These are phyloP conservation scores for Perizoma flavofasciatum DNA, from an alignment of 2,888 invertebrate genomes.

Conservation along the genomic window DNA sequence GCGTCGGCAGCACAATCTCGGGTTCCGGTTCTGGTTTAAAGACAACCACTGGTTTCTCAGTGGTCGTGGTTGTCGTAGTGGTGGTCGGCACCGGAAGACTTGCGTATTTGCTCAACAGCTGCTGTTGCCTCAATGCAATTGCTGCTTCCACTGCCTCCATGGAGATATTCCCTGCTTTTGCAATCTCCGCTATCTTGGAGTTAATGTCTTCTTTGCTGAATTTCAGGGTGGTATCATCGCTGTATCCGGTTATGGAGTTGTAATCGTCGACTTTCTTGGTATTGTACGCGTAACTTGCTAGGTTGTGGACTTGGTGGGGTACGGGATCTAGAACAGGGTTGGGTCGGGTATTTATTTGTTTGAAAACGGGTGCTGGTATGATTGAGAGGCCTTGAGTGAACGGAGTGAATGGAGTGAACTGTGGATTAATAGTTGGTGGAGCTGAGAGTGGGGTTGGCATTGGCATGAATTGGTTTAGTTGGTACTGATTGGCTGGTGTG, in stretches of 20 bases:
- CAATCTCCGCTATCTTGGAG: constrained; percentile 78
- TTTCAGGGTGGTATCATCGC: constrained; percentile 70
- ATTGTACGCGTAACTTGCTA: constrained; percentile 68
- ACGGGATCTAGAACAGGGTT: constrained; percentile 79
- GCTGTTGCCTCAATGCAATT: constrained; percentile 88
- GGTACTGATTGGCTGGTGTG: constrained; percentile 72
- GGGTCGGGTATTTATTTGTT: constrained; percentile 62
- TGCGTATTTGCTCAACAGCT: constrained; percentile 85
- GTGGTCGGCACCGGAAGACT: constrained; percentile 75
- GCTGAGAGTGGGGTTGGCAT: constrained; percentile 54
- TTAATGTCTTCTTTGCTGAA: constrained; percentile 76
- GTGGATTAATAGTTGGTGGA: constrained; percentile 25
- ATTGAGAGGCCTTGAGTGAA: constrained; percentile 65
- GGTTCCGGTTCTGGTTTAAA: constrained; percentile 71
- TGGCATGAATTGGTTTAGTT: constrained; percentile 78
- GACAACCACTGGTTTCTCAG: constrained; percentile 52
- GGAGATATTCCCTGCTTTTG: constrained; percentile 90
- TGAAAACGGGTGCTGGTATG: constrained; percentile 68
- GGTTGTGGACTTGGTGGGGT: constrained; percentile 73
- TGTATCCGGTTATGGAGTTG: constrained; percentile 75
- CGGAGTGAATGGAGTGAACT: constrained; percentile 41
- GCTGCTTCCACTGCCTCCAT: constrained; percentile 91
- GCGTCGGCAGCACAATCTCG: constrained; percentile 64
- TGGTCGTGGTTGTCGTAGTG: constrained; percentile 72
- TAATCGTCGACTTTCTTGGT: constrained; percentile 79